Evolutionary conservation across 2,888 invertebrate species (phyloP), one percentile per base, ranked within the genome.

Genomic region (Ischnus inquisitorius): DNA sequence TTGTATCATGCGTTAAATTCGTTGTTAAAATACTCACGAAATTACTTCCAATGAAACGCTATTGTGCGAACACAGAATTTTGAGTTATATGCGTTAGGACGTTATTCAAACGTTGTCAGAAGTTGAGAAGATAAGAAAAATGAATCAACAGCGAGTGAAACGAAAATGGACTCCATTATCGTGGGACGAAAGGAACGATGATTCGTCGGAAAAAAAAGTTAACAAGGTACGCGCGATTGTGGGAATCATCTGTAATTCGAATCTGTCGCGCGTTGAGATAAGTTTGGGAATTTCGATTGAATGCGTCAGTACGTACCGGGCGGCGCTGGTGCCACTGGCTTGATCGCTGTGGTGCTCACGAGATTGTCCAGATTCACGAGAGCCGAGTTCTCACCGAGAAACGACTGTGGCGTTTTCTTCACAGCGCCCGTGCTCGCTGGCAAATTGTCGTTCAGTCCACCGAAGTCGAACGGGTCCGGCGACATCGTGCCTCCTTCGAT

Each of bases 351-450:
- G 43, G 95, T 93, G 76, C 95, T 96, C 89, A 99, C 97, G 92
- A 99, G 96, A 93, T 99, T 98, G 95, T 99, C 99, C 94, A 99
- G 95, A 95, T 99, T 99, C 86, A 99, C 99, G 89, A 99, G 96
- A 89, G 97, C 96, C 12, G 98, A 98, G 95, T 99, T 99, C 94
- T 98, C 98, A 62, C 99, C 99, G 75, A 99, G 96, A 95, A 99
- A 99, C 90, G 97, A 97, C 89, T 98, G 98, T 2, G 99, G 99
- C 72, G 98, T 98, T 94, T 98, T 99, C 94, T 97, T 98, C 60
- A 95, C 93, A 28, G 95, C 95, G 83, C 95, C 95, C 76, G 95
- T 94, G 72, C 94, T 94, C 89, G 94, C 90, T n/a, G 94, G 93
- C 86, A 95, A 92, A 76, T 92, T 93, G 79, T 95, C 95, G 88